phyloP scores from a whole-genome alignment of 2,797 vertebrate species.

The Gallinago nigripennis region DNA sequence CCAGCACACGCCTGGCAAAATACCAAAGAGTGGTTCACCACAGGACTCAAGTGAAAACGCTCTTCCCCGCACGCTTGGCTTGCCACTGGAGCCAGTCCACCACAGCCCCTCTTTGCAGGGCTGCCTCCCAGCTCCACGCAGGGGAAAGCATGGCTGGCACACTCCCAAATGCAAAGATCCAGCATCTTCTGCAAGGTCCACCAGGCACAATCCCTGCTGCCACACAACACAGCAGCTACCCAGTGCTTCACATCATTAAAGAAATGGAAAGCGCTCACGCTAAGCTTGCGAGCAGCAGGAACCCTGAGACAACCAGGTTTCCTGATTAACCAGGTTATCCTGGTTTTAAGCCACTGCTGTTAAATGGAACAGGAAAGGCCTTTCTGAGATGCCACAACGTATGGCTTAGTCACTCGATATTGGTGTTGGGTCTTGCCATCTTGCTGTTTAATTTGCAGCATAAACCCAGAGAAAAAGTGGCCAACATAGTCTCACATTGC shows the following conservation, averaged over 20 bases:
- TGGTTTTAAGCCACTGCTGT: background rate
- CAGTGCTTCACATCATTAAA: accelerated
- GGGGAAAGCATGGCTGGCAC: accelerated
- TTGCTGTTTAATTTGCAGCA: background rate
- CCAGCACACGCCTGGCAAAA: background rate
- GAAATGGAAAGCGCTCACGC: background rate
- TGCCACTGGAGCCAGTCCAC: accelerated
- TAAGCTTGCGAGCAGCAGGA: background rate
- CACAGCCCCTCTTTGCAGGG: background rate
- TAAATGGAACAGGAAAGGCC: background rate
- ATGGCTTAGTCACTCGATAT: background rate
- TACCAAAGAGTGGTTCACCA: accelerated
- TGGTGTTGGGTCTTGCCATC: background rate
- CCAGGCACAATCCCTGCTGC: background rate
- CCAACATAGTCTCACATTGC: background rate
- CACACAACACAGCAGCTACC: background rate
- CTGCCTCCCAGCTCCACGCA: accelerated
- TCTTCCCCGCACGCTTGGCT: background rate
- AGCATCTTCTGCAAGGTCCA: background rate
- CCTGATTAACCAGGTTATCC: too few species aligned
- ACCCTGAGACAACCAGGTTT: background rate
- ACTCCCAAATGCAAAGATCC: background rate
- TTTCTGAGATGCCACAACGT: background rate
- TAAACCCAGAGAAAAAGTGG: background rate
- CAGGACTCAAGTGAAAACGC: accelerated